Base-by-base conservation (phyloP, 2,888 invertebrate genomes). In the Drosophila picticornis region DNA sequence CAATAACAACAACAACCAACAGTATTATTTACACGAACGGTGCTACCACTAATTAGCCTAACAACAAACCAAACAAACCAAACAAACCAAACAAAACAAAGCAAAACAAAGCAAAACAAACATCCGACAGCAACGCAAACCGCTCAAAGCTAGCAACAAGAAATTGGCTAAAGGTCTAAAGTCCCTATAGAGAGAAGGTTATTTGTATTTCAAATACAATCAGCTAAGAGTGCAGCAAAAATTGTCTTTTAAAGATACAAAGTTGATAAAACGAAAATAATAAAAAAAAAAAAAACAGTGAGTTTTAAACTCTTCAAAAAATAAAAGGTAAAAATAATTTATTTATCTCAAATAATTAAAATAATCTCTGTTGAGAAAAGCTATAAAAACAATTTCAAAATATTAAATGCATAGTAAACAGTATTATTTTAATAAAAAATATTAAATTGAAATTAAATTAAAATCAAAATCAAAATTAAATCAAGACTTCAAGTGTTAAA, bases 391-490 rank as follows among this genome's bases (percentile, higher is more conserved):
- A 46, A 27, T 50, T 51, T 4, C 16, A 46, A 22, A 25, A 46
- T 25, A 34, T 19, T 31, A 36, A 72, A 25, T 22, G 55, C 22
- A 64, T 29, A 57, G 16, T 22, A 61, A 58, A 58, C 85, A 81
- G 81, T 81, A 81, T 81, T 81, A 85, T 82, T 85, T 58, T 29
- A 56, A 36, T 38, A 36, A 6, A 52, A 53, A 31, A 32, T 43
- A 16, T 34, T 43, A 50, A 65, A 52, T 13, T 16, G 16, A 51
- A 53, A 38, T 32, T 4, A 34, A 65, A 52, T 13, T 16, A 11
- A 51, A 53, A 38, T 32, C 3, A 34, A 62, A 66, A 67, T 66
- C 66, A 67, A 67, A 67, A 67, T 46, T 55, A 53, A 50, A 50
- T 32, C 34, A 60, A 76, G 38, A 67, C 57, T 53, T 27, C 22